These are phyloP conservation scores for Plusia festucae DNA, from an alignment of 2,888 invertebrate genomes.

Conservation along the genomic window DNA sequence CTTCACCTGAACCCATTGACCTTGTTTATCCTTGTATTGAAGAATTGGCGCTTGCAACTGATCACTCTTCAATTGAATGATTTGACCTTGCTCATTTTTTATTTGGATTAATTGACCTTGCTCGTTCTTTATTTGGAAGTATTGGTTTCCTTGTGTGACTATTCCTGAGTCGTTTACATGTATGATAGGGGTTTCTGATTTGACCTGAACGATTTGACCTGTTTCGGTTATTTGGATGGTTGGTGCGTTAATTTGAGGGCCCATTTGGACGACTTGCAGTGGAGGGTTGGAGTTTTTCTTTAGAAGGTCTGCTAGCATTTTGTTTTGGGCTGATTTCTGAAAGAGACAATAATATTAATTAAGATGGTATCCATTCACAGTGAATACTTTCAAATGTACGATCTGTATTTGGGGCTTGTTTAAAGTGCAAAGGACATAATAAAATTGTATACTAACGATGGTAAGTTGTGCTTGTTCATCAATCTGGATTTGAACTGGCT, in stretches of 20 bases:
- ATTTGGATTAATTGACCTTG: slow-evolving; percentile 84
- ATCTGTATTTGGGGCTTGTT: too few relatives aligned
- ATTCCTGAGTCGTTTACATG: slow-evolving; percentile 75
- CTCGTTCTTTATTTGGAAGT: slow-evolving; percentile 84
- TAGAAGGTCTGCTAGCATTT: slow-evolving; percentile 95
- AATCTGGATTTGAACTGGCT: slow-evolving; percentile 83
- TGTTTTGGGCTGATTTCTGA: slow-evolving; percentile 89
- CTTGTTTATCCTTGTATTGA: slow-evolving; percentile 79
- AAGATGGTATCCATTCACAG: background rate
- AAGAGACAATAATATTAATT: slow-evolving; percentile 11
- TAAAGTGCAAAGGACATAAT: too few relatives aligned
- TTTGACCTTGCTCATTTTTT: slow-evolving; percentile 84
- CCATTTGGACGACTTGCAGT: slow-evolving; percentile 85
- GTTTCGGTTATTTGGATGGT: slow-evolving; percentile 87
- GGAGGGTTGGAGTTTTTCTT: slow-evolving; percentile 92
- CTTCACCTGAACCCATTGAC: slow-evolving; percentile 74
- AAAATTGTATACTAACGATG: slow-evolving; percentile 81
- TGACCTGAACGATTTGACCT: slow-evolving; percentile 85
- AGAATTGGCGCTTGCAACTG: slow-evolving; percentile 74
- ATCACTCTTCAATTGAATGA: slow-evolving; percentile 82
- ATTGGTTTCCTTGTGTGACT: slow-evolving; percentile 72
- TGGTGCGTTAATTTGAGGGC: slow-evolving; percentile 80
- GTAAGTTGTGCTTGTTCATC: slow-evolving; percentile 84
- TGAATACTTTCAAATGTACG: background rate
- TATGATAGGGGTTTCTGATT: slow-evolving; percentile 77